Base-by-base conservation (phyloP, 2,888 invertebrate species). In the Cantharis lateralis region DNA sequence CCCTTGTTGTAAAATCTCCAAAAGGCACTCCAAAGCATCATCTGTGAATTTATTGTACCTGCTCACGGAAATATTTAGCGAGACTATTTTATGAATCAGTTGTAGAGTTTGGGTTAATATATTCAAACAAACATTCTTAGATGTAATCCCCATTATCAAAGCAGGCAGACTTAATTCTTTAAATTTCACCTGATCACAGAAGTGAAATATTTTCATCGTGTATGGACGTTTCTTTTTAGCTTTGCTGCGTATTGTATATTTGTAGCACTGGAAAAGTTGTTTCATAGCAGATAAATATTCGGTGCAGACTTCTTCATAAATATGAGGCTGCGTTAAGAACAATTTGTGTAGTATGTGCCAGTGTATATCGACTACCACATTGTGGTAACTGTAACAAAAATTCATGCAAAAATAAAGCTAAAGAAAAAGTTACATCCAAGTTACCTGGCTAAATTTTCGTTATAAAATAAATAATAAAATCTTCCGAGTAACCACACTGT, bases 401-500 rank as follows among this genome's bases (percentile, higher is more conserved):
- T 64, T 16, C 11, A 24, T 73, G 24, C 5, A 24, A 68, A 3
- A 4, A 15, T 0, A 15, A 62, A 26, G 15, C 9, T 15, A 7
- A 26, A 15, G 5, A 10, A 13, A 13, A 20, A 15, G 20, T 16
- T 1, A n/a, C 70, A 63, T 13, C 4, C 10, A 71, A 70, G 81
- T 68, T 87, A 91, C 91, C 89, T 88, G 70, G 85, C 84, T 62
- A 91, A 85, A 82, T 90, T 89, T 70, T 90, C 88, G 3, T 90
- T 89, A 62, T 91, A 91, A 84, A 92, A 89, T 61, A 93, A 88
- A 87, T 92, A 92, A 84, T 93, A 93, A 82, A 93, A 88, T 83
- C 91, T 89, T n/a, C 93, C 93, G 73, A 93, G 88, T 2, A 93
- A 85, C 93, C 93, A 94, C 15, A 90, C 91, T 73, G 92, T 92